Percentiles rank a stretch among this genome's conserved stretches.
These are phyloP conservation scores for Abrostola tripartita DNA, from an alignment of 2,888 invertebrate genomes.

Conservation along the genomic window DNA sequence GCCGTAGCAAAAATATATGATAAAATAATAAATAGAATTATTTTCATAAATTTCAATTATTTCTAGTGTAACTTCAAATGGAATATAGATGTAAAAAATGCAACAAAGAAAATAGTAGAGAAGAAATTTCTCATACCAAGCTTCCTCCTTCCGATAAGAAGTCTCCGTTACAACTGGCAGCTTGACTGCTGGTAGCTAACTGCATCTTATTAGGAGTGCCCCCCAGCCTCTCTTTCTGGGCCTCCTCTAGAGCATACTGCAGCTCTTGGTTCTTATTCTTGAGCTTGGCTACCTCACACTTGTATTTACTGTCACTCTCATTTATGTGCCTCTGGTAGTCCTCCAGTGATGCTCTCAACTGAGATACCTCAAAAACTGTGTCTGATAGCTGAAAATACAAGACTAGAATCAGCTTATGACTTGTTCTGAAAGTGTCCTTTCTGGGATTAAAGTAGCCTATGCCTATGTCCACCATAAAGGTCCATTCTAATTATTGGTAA, in stretches of 20 bases:
- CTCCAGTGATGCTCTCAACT: constrained; percentile 90
- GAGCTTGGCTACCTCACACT: constrained; percentile 88
- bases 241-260: constrained; percentile 79
- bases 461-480: no score
- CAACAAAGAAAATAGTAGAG: background rate
- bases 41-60: no score
- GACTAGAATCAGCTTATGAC: no score
- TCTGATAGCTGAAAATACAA: constrained; percentile 91
- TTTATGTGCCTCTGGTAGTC: constrained; percentile 91
- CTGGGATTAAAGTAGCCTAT: no score
- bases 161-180: constrained; percentile 84
- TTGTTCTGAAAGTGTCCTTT: no score
- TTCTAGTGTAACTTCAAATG: no score
- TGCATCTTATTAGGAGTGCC: constrained; percentile 75
- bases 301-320: constrained; percentile 89
- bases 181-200: constrained; percentile 79
- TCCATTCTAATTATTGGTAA: no score
- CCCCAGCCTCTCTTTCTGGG: constrained; percentile 79
- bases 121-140: constrained; percentile 78
- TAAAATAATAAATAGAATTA: no score
- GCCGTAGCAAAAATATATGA: no score
- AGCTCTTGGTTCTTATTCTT: constrained; percentile 88
- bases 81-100: background rate
- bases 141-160: constrained; percentile 89
- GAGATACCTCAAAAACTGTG: constrained; percentile 91